A percentile compares a stretch with the other conserved stretches of the same genome.
Conservation (phyloP, 2,113 vertebrate species). For the Cathartes aura region DNA sequence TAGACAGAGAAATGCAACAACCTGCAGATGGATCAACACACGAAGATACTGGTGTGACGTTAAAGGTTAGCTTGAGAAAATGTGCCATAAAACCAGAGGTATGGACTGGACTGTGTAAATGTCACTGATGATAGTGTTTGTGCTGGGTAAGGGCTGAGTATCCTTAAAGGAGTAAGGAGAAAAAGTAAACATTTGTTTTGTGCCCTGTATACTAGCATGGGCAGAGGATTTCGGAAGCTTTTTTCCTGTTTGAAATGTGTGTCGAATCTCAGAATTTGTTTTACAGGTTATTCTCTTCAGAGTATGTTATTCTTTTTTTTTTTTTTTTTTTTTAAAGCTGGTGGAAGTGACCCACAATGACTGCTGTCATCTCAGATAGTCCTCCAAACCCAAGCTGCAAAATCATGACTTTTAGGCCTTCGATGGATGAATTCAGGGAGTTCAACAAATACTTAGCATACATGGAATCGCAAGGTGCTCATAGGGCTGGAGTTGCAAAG, state of each 20-base stretch:
- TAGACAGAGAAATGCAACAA: not conserved
- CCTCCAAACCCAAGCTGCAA: conserved; percentile 91
- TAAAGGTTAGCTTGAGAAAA: not conserved
- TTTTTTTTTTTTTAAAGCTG: not conserved
- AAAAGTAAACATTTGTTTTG: not conserved
- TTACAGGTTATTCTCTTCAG: not conserved
- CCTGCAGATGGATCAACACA: not conserved
- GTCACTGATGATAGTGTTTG: accelerated
- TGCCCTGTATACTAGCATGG: not conserved
- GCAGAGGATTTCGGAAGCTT: not conserved
- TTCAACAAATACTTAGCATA: conserved; percentile 93
- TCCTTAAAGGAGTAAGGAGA: not conserved
- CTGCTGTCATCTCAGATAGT: conserved; percentile 75
- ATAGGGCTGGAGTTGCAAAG: conserved; percentile 95
- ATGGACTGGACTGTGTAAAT: not conserved
- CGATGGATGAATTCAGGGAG: conserved; percentile 91
- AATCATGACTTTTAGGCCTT: conserved; percentile 96
- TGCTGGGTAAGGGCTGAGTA: not conserved
- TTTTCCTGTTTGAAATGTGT: not conserved
- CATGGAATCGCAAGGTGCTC: conserved; percentile 96
- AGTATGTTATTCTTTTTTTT: not conserved
- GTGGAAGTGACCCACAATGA: conserved; percentile 79
- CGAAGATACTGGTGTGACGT: not conserved
- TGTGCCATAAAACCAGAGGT: accelerated
- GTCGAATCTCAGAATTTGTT: not conserved